These are phyloP conservation scores for Rapana venosa DNA, from an alignment of 2,888 invertebrate genomes.

Conservation along the genomic window DNA sequence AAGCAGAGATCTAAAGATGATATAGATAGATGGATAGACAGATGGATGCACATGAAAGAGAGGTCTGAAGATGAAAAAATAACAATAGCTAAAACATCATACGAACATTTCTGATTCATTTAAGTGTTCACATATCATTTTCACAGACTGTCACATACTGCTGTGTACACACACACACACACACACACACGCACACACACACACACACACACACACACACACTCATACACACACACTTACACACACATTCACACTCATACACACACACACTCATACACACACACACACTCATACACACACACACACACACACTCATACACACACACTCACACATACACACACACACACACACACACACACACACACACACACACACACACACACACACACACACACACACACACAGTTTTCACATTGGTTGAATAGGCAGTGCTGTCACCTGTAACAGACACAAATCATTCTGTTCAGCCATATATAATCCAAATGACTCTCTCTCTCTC, in stretches of 20 bases:
- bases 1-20: no score
- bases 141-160: not conserved
- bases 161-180: not conserved
- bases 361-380: constrained; percentile 14
- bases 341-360: not conserved
- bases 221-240: not conserved
- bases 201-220: constrained; percentile 8
- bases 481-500: no score
- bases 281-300: constrained; percentile 1
- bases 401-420: not conserved
- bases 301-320: constrained; percentile 5
- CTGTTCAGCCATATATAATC: not conserved
- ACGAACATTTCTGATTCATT: not conserved
- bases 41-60: not conserved
- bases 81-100: not conserved
- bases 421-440: not conserved
- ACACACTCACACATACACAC: constrained; percentile 8
- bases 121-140: not conserved
- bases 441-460: not conserved
- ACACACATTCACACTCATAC: not conserved
- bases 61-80: not conserved
- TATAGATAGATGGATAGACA: not conserved
- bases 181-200: not conserved
- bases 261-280: not conserved
- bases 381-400: not conserved